Evolutionary conservation across 2,797 vertebrate genomes (phyloP).

Genomic region (Rhinatrema bivittatum): DNA sequence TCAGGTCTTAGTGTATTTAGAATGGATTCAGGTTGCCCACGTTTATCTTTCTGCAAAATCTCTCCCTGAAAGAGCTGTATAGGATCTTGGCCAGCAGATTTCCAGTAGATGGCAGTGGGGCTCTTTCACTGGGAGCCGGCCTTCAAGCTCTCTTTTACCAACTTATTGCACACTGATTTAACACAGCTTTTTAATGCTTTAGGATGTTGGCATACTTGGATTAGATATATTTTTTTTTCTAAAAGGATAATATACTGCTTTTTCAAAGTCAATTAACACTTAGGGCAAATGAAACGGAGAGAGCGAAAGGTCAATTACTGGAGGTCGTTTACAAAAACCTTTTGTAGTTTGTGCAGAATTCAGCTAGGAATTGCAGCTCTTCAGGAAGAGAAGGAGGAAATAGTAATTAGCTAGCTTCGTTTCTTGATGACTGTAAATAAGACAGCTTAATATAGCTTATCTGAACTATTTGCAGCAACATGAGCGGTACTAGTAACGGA

Average conservation of each 20-base stretch:
- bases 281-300: constrained; percentile 58
- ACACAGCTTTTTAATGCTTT: constrained; percentile 53
- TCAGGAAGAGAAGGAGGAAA: constrained; percentile 42
- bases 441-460: constrained; percentile 40
- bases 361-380: constrained; percentile 45
- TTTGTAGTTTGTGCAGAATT: constrained; percentile 43
- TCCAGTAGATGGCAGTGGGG: constrained; percentile 58
- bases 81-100: no score
- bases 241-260: constrained; percentile 64
- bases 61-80: no score
- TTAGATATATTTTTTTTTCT: constrained; percentile 33
- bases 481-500: constrained; percentile 10
- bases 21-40: no score
- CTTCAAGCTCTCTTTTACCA: constrained; percentile 22
- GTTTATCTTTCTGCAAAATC: no score
- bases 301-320: constrained; percentile 62
- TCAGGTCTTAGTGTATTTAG: no score
- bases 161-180: constrained; percentile 50
- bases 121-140: constrained; percentile 31
- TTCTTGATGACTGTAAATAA: constrained; percentile 44
- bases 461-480: constrained; percentile 26
- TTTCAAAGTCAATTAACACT: constrained; percentile 74
- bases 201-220: constrained; percentile 54
- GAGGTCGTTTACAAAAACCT: constrained; percentile 47
- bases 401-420: constrained; percentile 57